These are phyloP conservation scores for Chrysopa pallens DNA, from an alignment of 1,140 invertebrate species.

Conservation along the genomic window DNA sequence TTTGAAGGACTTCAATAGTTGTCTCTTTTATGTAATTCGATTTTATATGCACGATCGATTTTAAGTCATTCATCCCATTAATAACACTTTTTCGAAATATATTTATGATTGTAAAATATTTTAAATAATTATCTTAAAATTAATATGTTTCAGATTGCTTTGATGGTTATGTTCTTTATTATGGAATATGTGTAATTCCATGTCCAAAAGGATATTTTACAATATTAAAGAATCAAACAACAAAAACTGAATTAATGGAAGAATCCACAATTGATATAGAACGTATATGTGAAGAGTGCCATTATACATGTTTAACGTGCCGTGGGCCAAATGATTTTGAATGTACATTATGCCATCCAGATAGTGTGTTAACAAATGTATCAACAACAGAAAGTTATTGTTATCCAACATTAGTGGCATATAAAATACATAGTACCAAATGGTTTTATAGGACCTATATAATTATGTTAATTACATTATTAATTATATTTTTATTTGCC, in stretches of 20 bases:
- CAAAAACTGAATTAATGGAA: constrained; percentile 3
- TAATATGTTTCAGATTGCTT: not conserved
- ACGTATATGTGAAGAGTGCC: constrained; percentile 23
- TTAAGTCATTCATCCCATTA: no score
- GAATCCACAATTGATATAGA: constrained; percentile 1
- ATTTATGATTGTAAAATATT: not conserved
- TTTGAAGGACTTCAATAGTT: no score
- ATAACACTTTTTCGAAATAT: not conserved
- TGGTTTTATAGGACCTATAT: constrained; percentile 17
- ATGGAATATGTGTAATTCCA: not conserved
- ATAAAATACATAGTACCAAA: constrained; percentile 14
- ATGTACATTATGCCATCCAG: constrained; percentile 30
- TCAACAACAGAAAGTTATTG: constrained; percentile 18
- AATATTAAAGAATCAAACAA: not conserved
- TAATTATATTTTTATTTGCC: not conserved
- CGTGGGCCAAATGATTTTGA: constrained; percentile 33
- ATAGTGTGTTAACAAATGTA: constrained; percentile 21
- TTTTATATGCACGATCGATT: no score
- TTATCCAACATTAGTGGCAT: constrained; percentile 18
- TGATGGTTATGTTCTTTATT: not conserved
- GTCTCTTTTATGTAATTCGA: no score
- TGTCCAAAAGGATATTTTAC: not conserved
- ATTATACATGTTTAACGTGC: constrained; percentile 37
- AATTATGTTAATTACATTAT: constrained; percentile 5
- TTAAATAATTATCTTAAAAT: not conserved